Percentiles rank a stretch among this genome's conserved stretches.
phyloP scores from a whole-genome alignment of 2,113 vertebrate genomes.

The Benitochromis conjunctus region DNA sequence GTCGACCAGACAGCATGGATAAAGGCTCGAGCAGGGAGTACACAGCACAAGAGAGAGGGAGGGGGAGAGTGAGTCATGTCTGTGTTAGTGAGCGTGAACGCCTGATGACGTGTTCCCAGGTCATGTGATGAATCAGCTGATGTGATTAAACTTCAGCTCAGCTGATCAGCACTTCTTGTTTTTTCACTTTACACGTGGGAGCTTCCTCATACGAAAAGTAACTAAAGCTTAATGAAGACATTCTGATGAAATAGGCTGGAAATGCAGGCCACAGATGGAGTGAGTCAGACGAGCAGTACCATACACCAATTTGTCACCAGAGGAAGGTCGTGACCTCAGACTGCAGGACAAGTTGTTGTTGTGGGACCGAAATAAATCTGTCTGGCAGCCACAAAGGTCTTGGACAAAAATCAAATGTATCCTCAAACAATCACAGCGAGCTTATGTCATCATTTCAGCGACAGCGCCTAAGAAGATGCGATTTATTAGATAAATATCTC shows the following conservation, averaged over 20 bases:
- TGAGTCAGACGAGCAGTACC: not conserved
- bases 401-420: not conserved
- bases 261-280: not conserved
- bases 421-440: not conserved
- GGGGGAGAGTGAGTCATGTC: not conserved
- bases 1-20: not conserved
- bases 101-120: not conserved
- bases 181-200: not conserved
- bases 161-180: not conserved
- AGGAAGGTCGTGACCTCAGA: conserved; percentile 3
- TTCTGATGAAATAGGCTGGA: not conserved
- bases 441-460: not conserved
- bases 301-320: not conserved
- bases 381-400: not conserved
- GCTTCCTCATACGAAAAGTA: not conserved
- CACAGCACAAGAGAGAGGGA: not conserved
- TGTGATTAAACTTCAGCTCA: not conserved
- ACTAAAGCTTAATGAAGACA: not conserved
- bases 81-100: not conserved
- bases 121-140: conserved; percentile 43
- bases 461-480: not conserved
- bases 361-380: conserved; percentile 19
- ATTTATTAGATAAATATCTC: not conserved
- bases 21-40: not conserved
- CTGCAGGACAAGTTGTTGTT: conserved; percentile 4